Conservation (phyloP, 92 coral and sea anemone genomes). For the Porites lobata region DNA sequence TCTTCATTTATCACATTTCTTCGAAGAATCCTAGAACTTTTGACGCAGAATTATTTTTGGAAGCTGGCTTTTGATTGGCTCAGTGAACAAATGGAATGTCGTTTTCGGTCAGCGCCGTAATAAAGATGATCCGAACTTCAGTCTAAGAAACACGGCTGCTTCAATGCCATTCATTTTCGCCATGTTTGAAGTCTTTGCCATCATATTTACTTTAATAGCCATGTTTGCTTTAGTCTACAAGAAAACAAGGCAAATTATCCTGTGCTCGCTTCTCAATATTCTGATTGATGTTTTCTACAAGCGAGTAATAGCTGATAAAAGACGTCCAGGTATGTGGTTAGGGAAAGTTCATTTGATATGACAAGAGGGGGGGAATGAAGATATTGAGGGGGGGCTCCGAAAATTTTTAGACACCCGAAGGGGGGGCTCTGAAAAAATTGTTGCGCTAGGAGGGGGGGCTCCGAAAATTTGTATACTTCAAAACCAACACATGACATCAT, state of each 20-base stretch:
- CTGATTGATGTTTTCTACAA: not conserved
- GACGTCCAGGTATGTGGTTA: not conserved
- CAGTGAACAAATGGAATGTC: too few relatives aligned
- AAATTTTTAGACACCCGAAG: too few relatives aligned
- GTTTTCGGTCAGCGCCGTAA: too few relatives aligned
- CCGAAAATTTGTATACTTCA: too few relatives aligned
- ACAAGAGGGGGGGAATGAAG: rapidly evolving
- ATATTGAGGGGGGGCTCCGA: rapidly evolving
- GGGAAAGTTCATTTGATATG: too few relatives aligned
- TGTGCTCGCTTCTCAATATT: not conserved
- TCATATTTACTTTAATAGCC: not conserved
- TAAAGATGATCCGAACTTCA: not conserved
- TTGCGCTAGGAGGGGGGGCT: too few relatives aligned
- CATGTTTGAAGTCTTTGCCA: not conserved
- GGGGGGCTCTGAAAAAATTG: too few relatives aligned
- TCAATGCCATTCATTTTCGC: not conserved
- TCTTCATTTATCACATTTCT: too few relatives aligned
- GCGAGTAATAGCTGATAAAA: not conserved
- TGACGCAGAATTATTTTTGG: too few relatives aligned
- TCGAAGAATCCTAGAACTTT: too few relatives aligned
- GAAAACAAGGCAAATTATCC: constrained; percentile 16
- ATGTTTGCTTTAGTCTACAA: not conserved
- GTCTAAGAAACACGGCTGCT: not conserved
- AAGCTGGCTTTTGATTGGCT: too few relatives aligned
- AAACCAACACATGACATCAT: too few relatives aligned